A percentile compares a stretch with the other conserved stretches of the same genome.
phyloP scores from a whole-genome alignment of 1,140 invertebrate genomes.

The Drosophila lacertosa region DNA sequence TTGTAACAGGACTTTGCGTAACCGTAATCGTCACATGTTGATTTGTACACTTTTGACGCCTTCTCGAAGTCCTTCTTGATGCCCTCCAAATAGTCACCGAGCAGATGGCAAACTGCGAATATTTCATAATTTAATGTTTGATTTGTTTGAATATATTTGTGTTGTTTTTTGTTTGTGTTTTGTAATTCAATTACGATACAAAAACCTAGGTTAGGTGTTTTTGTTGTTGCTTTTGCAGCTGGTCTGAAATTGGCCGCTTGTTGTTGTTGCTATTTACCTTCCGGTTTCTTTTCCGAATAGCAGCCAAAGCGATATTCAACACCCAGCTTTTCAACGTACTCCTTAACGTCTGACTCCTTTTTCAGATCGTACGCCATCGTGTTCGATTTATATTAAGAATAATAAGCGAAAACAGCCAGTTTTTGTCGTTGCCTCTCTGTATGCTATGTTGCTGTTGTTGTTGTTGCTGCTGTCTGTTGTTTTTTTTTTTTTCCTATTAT shows the following conservation, averaged over 20 bases:
- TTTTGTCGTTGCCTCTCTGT: slow-evolving; percentile 29
- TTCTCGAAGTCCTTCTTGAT: slow-evolving; percentile 91
- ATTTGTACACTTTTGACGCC: slow-evolving; percentile 91
- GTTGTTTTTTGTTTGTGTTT: slow-evolving; percentile 34
- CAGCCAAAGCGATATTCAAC: slow-evolving; percentile 96
- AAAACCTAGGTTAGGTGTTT: slow-evolving; percentile 63
- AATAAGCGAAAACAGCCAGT: slow-evolving; percentile 34
- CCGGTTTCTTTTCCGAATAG: slow-evolving; percentile 91
- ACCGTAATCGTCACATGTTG: slow-evolving; percentile 93
- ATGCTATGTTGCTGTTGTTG: slow-evolving; percentile 36
- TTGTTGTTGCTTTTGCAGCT: slow-evolving; percentile 21
- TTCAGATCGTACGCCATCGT: slow-evolving; percentile 90
- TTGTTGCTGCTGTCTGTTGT: slow-evolving; percentile 25
- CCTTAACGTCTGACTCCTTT: slow-evolving; percentile 92
- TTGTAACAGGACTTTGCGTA: slow-evolving; percentile 94
- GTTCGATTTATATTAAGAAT: slow-evolving; percentile 24
- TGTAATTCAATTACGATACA: slow-evolving; percentile 50
- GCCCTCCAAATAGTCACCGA: slow-evolving; percentile 94
- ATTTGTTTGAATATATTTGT: no score
- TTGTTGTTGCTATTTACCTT: slow-evolving; percentile 86
- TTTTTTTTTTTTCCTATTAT: slow-evolving; percentile 12
- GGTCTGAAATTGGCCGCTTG: slow-evolving; percentile 37
- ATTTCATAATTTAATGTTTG: no score
- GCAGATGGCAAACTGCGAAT: slow-evolving; percentile 92
- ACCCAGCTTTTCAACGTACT: slow-evolving; percentile 94